Base-by-base conservation (phyloP, 1,140 invertebrate species). In the Drosophila nasuta region DNA sequence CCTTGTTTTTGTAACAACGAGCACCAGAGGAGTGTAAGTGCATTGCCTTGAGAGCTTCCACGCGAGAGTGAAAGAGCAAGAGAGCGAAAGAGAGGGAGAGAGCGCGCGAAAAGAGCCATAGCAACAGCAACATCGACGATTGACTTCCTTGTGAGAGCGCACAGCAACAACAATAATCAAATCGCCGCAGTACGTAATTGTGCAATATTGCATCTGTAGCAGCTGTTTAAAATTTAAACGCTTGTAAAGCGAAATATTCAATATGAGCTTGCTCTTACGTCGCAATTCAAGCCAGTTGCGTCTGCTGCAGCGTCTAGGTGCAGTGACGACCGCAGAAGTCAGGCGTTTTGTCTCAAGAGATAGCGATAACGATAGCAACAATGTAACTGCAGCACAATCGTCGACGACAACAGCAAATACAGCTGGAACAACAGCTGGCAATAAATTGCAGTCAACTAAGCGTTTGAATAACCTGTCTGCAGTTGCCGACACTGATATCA, bases 401-500 rank as follows among this genome's bases (percentile, higher is more conserved):
- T 10, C 66, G 57, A 20, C 10, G 56, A 57, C 58, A 25, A 48
- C 41, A 41, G 38, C 49, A 67, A 58, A 60, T 54, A 70, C 69
- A 38, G 17, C 35, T 38, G 35, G 7, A 38, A 38, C 35, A 10
- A 13, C 65, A 30, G 35, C 41, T 60, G 35, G 11, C 8, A 41
- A 56, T 13, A 25, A 57, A 57, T 11, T 57, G 51, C 13, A 66
- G 4, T 46, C 64, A 25, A 25, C 3, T 7, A 72, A 69, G 38
- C 46, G 64, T 38, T 38, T 38, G 0, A 66, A 79, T 15, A 8
- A 69, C 1, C 25, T 62, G 4, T 25, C 73, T 10, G 17, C 67
- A 0, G 77, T 90, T 2, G 38, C 83, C 1, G 85, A 89, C 74
- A 68, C 74, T 20, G 83, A 92, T 20, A 94, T 96, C 48, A 95